A percentile compares a stretch with the other conserved stretches of the same genome.
Conservation (phyloP, 2,888 invertebrate species). For the Onthophagus sagittarius region DNA sequence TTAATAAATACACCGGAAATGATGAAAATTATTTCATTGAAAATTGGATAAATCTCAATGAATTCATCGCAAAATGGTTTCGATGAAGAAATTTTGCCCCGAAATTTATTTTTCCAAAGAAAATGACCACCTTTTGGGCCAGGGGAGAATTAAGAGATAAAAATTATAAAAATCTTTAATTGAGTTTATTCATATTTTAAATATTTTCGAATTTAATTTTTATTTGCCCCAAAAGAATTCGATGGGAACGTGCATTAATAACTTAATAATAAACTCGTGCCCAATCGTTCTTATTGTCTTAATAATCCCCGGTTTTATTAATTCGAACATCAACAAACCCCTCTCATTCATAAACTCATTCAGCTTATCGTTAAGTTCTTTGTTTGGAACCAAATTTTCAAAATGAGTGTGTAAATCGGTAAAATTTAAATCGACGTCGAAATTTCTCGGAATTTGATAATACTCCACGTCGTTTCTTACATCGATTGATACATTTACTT, state of each 20-base stretch:
- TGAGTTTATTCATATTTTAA: not conserved
- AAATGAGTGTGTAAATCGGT: not conserved
- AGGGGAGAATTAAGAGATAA: constrained; percentile 1
- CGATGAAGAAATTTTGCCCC: constrained; percentile 23
- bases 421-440: not conserved
- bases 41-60: constrained; percentile 16
- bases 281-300: not conserved
- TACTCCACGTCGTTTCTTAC: not conserved
- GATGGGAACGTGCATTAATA: not conserved
- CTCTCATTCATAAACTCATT: not conserved
- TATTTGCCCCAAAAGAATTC: too few species aligned
- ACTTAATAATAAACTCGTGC: not conserved
- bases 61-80: constrained; percentile 23
- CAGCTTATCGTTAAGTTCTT: not conserved
- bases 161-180: not conserved
- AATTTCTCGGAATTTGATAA: not conserved
- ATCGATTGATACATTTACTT: not conserved
- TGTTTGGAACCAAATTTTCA: not conserved
- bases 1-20: too few species aligned
- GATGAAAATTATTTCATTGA: too few species aligned
- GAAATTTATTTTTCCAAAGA: constrained; percentile 24
- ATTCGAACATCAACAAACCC: not conserved
- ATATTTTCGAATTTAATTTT: not conserved
- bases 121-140: constrained; percentile 24
- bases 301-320: not conserved